Base-by-base conservation (phyloP, 1,140 invertebrate species). In the Sycobia sp. region DNA sequence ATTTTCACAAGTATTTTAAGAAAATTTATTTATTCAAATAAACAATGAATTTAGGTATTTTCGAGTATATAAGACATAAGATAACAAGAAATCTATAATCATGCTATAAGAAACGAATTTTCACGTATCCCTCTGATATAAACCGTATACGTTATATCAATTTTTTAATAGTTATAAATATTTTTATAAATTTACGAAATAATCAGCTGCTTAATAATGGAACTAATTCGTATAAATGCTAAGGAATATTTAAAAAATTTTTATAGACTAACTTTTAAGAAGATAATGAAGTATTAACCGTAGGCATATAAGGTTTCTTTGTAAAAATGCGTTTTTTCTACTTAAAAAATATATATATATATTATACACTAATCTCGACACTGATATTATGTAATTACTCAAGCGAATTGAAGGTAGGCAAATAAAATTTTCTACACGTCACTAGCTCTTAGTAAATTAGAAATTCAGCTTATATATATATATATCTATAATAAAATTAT, bases 401-500 rank as follows among this genome's bases (percentile, higher is more conserved):
- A 56, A 56, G 27, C 39, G 16, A 56, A 20, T 18, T 23, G 39
- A 32, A 32, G 3, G 9, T 11, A 20, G 14, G 5, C 1, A 32
- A 56, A 56, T 56, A 4, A 41, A 55, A 44, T 56, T 44, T 51
- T 44, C 16, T 46, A 22, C 4, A 41, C 44, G 9, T 41, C 53
- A 56, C 38, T 55, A 27, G 44, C 34, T 39, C 29, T 62, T 55
- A 29, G 25, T 41, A 55, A 44, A 55, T 47, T 32, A 20, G 18
- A 36, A 49, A n/a, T n/a, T n/a, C n/a, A n/a, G n/a, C n/a, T n/a
- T n/a, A n/a, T n/a, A n/a, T n/a, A n/a, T n/a, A n/a, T 61, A 34
- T 3, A 43, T 27, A 59, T 64, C 62, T 64, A 16, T 57, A 56
- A 43, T 51, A 43, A 57, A 54, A 58, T 10, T 66, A 56, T 62